Evolutionary conservation across 64 coral and sea anemone genomes (phyloP).

Genomic region (Trachythela sp.): DNA sequence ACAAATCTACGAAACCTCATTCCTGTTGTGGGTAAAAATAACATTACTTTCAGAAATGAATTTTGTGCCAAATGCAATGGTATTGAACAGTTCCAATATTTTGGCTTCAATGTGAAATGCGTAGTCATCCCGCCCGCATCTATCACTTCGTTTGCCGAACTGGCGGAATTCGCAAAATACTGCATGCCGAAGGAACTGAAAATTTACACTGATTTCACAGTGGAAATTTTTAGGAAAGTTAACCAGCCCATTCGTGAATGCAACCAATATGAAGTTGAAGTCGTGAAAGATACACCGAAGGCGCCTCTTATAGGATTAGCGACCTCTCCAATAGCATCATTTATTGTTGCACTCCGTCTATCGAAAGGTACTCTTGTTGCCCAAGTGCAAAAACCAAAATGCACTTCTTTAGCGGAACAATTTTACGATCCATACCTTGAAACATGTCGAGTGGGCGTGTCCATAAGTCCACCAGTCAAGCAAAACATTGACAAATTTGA

Average conservation of each 20-base stretch:
- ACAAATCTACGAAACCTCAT: neutral
- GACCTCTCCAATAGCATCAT: neutral
- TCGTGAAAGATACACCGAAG: no score
- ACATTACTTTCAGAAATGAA: neutral
- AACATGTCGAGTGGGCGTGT: neutral
- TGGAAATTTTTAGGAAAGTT: neutral
- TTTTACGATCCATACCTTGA: neutral
- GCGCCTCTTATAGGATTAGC: neutral
- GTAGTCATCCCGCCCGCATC: neutral
- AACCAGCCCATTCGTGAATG: neutral
- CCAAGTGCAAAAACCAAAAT: neutral
- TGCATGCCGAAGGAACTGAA: neutral
- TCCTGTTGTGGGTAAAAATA: neutral
- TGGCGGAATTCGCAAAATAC: neutral
- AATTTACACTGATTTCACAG: no score
- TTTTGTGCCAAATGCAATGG: neutral
- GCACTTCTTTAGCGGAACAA: neutral
- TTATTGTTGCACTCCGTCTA: neutral
- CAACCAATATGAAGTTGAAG: neutral
- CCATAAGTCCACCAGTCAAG: neutral
- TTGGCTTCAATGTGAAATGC: neutral
- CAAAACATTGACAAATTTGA: neutral
- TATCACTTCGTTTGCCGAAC: neutral
- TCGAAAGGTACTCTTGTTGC: neutral
- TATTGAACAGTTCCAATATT: neutral